A percentile compares a stretch with the other conserved stretches of the same genome.
Conservation (phyloP, 1,140 invertebrate genomes). For the Leptinotarsa undecemlineata region DNA sequence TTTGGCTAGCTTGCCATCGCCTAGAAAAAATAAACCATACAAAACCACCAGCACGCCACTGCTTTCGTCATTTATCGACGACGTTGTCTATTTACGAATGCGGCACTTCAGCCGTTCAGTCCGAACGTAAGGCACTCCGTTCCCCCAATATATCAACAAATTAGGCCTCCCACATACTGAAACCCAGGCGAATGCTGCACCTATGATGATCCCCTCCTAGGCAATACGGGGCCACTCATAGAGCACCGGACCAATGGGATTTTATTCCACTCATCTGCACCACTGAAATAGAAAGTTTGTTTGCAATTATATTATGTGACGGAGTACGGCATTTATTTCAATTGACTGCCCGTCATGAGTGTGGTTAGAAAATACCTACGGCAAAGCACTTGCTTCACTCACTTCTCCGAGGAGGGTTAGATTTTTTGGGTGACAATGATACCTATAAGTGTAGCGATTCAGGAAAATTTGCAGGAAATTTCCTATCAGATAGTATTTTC, state of each 20-base stretch:
- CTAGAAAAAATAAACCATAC: no score
- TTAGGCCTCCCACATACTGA: constrained; percentile 4
- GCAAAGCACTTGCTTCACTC: no score
- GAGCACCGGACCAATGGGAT: not conserved
- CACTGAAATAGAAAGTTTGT: constrained; percentile 3
- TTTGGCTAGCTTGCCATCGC: no score
- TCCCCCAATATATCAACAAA: constrained; percentile 8
- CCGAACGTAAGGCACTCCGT: constrained; percentile 4
- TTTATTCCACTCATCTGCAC: constrained; percentile 2
- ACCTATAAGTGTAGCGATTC: no score
- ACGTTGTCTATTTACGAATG: not conserved
- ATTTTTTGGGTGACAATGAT: no score
- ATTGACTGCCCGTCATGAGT: not conserved
- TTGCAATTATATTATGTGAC: not conserved
- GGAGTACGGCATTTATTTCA: not conserved
- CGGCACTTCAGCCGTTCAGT: not conserved
- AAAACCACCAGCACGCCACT: not conserved
- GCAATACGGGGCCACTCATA: not conserved
- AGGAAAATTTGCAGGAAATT: no score
- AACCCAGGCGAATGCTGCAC: not conserved
- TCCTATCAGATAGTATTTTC: no score
- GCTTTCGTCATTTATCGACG: not conserved
- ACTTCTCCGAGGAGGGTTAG: not conserved
- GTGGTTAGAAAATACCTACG: not conserved
- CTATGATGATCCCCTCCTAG: constrained; percentile 4